Evolutionary conservation across 37 sponge, comb jelly and placozoan genomes (phyloP).

Genomic region (Halichondria panicea): DNA sequence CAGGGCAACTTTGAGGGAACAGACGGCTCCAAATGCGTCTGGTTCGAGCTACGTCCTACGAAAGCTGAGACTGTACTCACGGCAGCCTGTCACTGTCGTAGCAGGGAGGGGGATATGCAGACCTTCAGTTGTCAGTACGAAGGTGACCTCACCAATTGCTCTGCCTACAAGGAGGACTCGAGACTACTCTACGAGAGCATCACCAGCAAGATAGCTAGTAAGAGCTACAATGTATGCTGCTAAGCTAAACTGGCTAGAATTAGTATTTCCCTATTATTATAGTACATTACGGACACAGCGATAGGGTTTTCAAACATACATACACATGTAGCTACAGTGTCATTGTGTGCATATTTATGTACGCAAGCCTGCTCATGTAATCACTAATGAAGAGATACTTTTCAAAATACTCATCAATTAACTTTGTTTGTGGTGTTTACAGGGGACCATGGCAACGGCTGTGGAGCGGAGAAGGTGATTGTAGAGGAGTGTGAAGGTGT

Average conservation of each 20-base stretch:
- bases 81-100: not conserved
- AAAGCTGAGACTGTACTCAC: not conserved
- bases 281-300: too few relatives aligned
- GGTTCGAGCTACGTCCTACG: slow-evolving; percentile 14
- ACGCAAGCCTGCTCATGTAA: too few relatives aligned
- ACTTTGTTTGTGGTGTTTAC: not conserved
- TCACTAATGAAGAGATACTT: not conserved
- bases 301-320: too few relatives aligned
- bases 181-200: not conserved
- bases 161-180: not conserved
- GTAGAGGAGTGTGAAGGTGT: slow-evolving; percentile 2
- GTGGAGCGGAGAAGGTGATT: not conserved
- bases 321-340: too few relatives aligned
- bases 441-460: not conserved
- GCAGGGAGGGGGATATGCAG: not conserved
- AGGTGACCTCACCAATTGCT: not conserved
- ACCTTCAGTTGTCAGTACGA: slow-evolving; percentile 7
- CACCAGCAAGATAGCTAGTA: too few relatives aligned
- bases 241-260: too few relatives aligned
- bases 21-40: slow-evolving; percentile 10
- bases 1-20: slow-evolving; percentile 10
- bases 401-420: too few relatives aligned
- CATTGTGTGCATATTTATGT: too few relatives aligned
- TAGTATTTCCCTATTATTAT: too few relatives aligned
- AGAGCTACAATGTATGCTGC: too few relatives aligned